These are phyloP conservation scores for Thalassarche chlororhynchos DNA, from an alignment of 2,113 vertebrate species.

Conservation along the genomic window DNA sequence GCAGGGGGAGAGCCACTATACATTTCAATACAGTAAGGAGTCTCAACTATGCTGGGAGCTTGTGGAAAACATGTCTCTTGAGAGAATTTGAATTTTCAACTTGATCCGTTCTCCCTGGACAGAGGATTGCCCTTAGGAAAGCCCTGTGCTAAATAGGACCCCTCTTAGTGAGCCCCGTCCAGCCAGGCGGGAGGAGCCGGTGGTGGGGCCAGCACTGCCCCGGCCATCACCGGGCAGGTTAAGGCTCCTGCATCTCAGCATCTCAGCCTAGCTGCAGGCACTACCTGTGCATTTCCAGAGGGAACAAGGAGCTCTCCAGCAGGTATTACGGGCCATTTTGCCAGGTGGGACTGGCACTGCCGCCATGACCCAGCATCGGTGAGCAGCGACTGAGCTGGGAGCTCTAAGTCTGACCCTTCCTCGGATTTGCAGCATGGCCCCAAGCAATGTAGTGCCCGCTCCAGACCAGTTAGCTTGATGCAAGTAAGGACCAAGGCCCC, in stretches of 20 bases:
- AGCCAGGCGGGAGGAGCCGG: accelerated
- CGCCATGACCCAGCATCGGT: accelerated
- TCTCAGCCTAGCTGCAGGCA: neutral
- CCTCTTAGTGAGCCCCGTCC: neutral
- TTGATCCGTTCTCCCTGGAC: neutral
- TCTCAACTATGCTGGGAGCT: neutral
- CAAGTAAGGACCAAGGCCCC: neutral
- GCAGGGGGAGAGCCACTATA: neutral
- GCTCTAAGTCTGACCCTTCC: neutral
- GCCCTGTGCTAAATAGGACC: neutral
- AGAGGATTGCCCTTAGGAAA: neutral
- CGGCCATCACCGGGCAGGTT: neutral
- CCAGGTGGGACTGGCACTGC: neutral
- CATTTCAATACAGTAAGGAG: neutral
- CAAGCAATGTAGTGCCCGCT: accelerated
- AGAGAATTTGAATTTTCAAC: neutral
- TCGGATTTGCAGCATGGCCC: neutral
- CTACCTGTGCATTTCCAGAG: neutral
- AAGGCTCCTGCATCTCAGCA: neutral
- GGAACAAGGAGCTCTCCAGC: neutral
- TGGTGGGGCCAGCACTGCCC: neutral
- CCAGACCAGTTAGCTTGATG: neutral
- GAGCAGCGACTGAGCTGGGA: neutral
- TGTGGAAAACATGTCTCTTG: neutral
- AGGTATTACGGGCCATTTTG: neutral